Base-by-base conservation (phyloP, 2,113 vertebrate species). In the Ochotona princeps region DNA sequence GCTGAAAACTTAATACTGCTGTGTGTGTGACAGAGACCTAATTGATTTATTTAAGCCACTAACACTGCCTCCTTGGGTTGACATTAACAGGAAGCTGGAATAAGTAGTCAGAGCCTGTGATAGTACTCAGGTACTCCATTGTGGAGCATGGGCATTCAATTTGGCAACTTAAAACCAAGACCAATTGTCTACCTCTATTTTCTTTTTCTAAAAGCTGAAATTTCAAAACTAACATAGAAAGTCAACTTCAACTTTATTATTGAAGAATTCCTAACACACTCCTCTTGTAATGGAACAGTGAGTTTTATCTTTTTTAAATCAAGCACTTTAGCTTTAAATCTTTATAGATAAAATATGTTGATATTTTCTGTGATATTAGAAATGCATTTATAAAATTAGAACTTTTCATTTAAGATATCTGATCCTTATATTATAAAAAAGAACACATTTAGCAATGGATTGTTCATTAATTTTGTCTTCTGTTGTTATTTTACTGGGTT, bases 171-270 rank as follows among this genome's bases (percentile, higher is more conserved):
- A 44, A 44, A 3, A 44, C 38, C 38, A 44, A 44, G 38, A 44
- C 38, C 38, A 44, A 44, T 44, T 44, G 38, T 79, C 54, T 74
- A 70, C n/a, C 73, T 35, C 38, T 28, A 10, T 32, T 76, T 83
- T 60, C 82, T 76, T 84, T n/a, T 83, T 44, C 38, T 44, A 23
- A 65, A 95, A 91, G n/a, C 57, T 69, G 65, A 86, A 82, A 86
- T 57, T 73, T 60, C 80, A 49, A 66, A 44, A 44, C 38, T 44
- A 67, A 67, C 57, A 69, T 23, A 80, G 47, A 70, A 51, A 73
- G 23, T 1, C 17, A 79, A 21, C 2, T 8, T 57, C 35, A 76
- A 54, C 51, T 83, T 90, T 69, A 63, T 73, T 44, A 30, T 65
- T 87, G 38, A 61, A 63, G 44, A 67, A 63, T 65, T 35, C 14